A percentile compares a stretch with the other conserved stretches of the same genome.
These are phyloP conservation scores for Phaethon lepturus DNA, from an alignment of 2,113 vertebrate genomes.

Conservation along the genomic window DNA sequence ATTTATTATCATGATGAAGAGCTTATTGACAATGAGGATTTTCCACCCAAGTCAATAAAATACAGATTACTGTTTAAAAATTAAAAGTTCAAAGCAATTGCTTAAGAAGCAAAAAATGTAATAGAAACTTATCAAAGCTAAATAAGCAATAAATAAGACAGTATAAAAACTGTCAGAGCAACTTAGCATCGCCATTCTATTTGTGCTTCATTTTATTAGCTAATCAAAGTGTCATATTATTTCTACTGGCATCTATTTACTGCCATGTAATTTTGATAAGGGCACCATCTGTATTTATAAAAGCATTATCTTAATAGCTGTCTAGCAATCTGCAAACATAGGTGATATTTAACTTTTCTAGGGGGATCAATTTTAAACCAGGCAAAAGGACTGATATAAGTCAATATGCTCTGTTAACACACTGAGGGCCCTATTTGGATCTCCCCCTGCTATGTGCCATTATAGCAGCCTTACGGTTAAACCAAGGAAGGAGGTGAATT, in stretches of 20 bases:
- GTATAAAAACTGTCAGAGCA: constrained; percentile 70
- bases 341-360: constrained; percentile 85
- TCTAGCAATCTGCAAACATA: constrained; percentile 81
- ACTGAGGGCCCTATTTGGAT: constrained; percentile 39
- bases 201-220: constrained; percentile 75
- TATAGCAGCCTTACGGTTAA: constrained; percentile 25
- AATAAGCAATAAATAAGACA: constrained; percentile 75
- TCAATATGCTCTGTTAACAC: constrained; percentile 72
- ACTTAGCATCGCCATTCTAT: constrained; percentile 64
- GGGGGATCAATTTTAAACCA: constrained; percentile 79
- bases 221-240: constrained; percentile 79
- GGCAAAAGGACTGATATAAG: constrained; percentile 76
- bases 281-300: constrained; percentile 85
- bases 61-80: constrained; percentile 67
- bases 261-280: constrained; percentile 83
- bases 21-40: constrained; percentile 57
- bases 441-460: neutral
- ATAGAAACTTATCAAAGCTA: constrained; percentile 70
- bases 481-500: constrained; percentile 11
- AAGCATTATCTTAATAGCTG: constrained; percentile 85
- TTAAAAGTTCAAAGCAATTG: constrained; percentile 66
- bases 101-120: constrained; percentile 60
- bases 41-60: constrained; percentile 62
- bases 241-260: constrained; percentile 80
- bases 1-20: constrained; percentile 49